A percentile compares a stretch with the other conserved stretches of the same genome.
Evolutionary conservation across 2,888 invertebrate species (phyloP).

Genomic region (Cinara cedri): DNA sequence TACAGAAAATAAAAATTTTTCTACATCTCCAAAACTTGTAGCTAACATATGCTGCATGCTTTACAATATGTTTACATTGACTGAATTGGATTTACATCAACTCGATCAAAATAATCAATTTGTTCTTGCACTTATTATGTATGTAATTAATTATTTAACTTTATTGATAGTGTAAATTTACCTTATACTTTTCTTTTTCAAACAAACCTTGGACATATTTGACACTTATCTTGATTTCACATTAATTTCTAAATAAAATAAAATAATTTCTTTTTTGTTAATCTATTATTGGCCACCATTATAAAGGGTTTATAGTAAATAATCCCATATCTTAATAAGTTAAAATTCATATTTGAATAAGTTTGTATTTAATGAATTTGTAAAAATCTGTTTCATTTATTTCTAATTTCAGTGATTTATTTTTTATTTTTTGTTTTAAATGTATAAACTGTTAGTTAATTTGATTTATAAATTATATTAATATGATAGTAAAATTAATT

Average conservation of each 20-base stretch:
- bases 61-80: constrained; percentile 44
- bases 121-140: constrained; percentile 29
- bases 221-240: too few species aligned
- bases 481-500: too few species aligned
- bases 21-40: constrained; percentile 43
- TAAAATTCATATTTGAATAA: too few species aligned
- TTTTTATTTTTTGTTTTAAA: background rate
- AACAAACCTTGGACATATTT: background rate
- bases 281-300: too few species aligned
- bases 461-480: background rate
- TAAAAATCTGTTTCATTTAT: too few species aligned
- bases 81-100: constrained; percentile 33
- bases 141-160: constrained; percentile 20
- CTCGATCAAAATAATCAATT: constrained; percentile 33
- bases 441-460: background rate
- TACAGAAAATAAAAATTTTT: constrained; percentile 19
- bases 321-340: too few species aligned
- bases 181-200: background rate
- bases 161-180: background rate
- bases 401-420: background rate
- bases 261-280: too few species aligned
- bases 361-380: too few species aligned
- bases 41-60: constrained; percentile 50
- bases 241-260: background rate
- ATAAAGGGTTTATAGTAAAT: too few species aligned